Evolutionary conservation across 2,113 vertebrate genomes (phyloP).

Genomic region (Cyphomyrus plagiostoma): DNA sequence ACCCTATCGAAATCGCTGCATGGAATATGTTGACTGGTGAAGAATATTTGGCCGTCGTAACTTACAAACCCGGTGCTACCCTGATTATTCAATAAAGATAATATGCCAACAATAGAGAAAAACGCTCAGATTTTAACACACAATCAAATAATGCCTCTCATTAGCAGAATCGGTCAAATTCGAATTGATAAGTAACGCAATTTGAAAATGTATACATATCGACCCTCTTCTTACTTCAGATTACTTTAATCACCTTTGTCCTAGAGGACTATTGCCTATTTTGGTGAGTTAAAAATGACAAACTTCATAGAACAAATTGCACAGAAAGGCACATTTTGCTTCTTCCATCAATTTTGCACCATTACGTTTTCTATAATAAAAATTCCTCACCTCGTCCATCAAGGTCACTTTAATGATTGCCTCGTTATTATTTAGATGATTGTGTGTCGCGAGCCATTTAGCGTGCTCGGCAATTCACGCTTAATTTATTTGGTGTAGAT

Average conservation of each 20-base stretch:
- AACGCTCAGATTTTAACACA: background rate
- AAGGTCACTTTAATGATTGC: slow-evolving; percentile 9
- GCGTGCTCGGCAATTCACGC: slow-evolving; percentile 12
- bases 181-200: background rate
- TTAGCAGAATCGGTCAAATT: background rate
- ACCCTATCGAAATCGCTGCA: background rate
- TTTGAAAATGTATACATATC: background rate
- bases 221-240: background rate
- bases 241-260: background rate
- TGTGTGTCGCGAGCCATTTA: slow-evolving; percentile 5
- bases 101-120: background rate
- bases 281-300: background rate
- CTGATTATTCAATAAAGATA: background rate
- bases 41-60: background rate
- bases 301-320: background rate
- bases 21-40: background rate
- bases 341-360: slow-evolving; percentile 2
- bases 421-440: slow-evolving; percentile 20
- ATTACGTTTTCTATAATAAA: slow-evolving; percentile 16
- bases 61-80: background rate
- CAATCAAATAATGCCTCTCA: background rate
- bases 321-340: background rate
- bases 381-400: slow-evolving; percentile 14
- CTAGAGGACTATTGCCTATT: background rate
- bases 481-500: slow-evolving; percentile 19